Evolutionary conservation across 1,140 invertebrate species (phyloP).

Genomic region (Pollicipes pollicipes): DNA sequence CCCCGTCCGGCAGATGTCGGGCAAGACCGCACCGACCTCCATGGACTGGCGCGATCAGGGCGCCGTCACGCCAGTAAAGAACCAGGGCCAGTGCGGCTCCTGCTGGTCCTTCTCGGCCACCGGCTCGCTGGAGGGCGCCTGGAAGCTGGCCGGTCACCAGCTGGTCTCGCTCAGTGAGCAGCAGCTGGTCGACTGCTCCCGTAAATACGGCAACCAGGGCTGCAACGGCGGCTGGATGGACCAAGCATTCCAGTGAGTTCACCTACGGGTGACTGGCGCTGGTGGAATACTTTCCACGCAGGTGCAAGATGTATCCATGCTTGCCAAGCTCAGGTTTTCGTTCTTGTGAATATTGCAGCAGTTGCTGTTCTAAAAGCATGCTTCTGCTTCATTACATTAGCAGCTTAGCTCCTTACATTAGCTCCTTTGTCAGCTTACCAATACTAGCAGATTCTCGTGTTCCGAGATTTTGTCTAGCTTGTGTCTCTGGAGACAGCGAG

Average conservation of each 20-base stretch:
- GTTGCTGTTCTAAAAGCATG: too few relatives aligned
- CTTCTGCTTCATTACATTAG: too few relatives aligned
- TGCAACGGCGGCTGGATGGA: conserved; percentile 93
- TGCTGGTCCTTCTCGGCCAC: conserved; percentile 37
- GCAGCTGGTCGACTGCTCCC: conserved; percentile 88
- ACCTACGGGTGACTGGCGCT: not conserved
- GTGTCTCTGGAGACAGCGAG: too few relatives aligned
- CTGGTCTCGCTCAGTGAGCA: conserved; percentile 90
- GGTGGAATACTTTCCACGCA: not conserved
- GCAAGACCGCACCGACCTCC: not conserved
- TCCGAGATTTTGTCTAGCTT: too few relatives aligned
- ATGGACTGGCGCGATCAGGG: conserved; percentile 29
- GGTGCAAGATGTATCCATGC: too few relatives aligned
- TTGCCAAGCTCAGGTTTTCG: too few relatives aligned
- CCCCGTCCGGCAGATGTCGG: not conserved
- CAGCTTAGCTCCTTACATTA: not conserved
- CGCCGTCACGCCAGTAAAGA: conserved; percentile 30
- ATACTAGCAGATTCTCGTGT: too few relatives aligned
- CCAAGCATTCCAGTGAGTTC: conserved; percentile 46
- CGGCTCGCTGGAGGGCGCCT: conserved; percentile 85
- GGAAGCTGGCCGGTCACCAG: conserved; percentile 62
- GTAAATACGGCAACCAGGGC: conserved; percentile 77
- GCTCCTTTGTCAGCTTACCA: not conserved
- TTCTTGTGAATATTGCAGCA: too few relatives aligned
- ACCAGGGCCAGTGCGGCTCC: conserved; percentile 26